These are phyloP conservation scores for Linepithema humile DNA, from an alignment of 1,140 invertebrate species.

Conservation along the genomic window DNA sequence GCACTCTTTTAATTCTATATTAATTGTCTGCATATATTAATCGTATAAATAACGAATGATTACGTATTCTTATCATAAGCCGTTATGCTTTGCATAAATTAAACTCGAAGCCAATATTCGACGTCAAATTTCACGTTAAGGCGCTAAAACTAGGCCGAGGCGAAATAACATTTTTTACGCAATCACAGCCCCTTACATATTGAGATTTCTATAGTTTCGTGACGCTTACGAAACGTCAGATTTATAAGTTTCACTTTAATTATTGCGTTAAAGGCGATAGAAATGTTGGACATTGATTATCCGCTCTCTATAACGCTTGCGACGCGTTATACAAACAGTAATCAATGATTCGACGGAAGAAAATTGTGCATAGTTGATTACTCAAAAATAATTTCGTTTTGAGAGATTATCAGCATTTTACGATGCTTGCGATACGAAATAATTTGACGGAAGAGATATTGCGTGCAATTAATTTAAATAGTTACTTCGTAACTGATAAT, in stretches of 20 bases:
- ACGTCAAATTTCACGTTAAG: background rate
- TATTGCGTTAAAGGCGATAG: background rate
- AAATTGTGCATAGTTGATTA: no score
- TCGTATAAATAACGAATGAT: conserved; percentile 55
- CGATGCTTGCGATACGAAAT: no score
- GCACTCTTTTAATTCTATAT: conserved; percentile 28
- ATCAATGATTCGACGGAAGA: background rate
- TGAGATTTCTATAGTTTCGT: background rate
- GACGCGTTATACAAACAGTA: background rate
- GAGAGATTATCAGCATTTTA: no score
- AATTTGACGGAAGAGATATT: no score
- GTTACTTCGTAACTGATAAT: background rate
- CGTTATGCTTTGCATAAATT: conserved; percentile 14
- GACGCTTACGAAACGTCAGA: background rate
- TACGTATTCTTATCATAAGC: background rate
- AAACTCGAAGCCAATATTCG: background rate
- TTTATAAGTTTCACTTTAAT: background rate
- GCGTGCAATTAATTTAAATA: background rate
- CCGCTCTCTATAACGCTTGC: background rate
- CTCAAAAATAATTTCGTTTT: no score
- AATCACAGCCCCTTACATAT: conserved; percentile 30
- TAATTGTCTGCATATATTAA: conserved; percentile 52
- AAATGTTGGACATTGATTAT: background rate
- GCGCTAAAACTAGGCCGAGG: background rate
- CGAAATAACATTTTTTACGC: background rate